Evolutionary conservation across 1,140 invertebrate species (phyloP), one percentile per base, ranked within the genome.

Genomic region (Hypsibius dujardini): DNA sequence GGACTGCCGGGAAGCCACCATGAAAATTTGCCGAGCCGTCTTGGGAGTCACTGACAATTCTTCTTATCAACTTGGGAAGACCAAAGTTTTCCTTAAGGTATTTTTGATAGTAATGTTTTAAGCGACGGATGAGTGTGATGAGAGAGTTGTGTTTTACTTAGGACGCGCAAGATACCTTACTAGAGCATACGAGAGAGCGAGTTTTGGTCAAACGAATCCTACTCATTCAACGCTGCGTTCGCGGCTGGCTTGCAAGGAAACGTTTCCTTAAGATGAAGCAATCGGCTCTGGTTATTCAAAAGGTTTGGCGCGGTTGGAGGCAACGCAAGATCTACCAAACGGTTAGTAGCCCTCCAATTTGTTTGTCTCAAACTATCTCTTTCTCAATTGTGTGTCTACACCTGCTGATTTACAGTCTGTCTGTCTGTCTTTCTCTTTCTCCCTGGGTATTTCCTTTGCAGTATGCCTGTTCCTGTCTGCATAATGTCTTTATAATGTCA

Each of bases 51-150:
- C 90, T 28, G 95, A 98, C 79, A 81, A 98, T 95, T 0, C 98
- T 98, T 74, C 83, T n/a, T 98, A 94, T 78, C 95, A 98, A 81
- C 81, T 98, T 69, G 95, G 95, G 1, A 89, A 92, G 77, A 95
- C 91, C 0, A 99, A 98, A 85, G 93, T 98, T 1, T 98, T 98
- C 78, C 82, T 98, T 0, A 98, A 98, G 78, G 81, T 74, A 28
- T 46, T 28, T 69, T 69, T 56, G 42, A 28, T 72, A 67, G 47
- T 70, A 15, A 2, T 45, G 15, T 70, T 70, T 40, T 15, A n/a
- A n/a, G n/a, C n/a, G n/a, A n/a, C n/a, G n/a, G n/a, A n/a, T n/a
- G n/a, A n/a, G n/a, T n/a, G 15, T 46, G 45, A 72, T 72, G 12
- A 42, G 42, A 50, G 45, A 56, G 59, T 46, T 72, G 45, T 60